Evolutionary conservation across 2,888 invertebrate genomes (phyloP), one percentile per base, ranked within the genome.

Genomic region (Cosmia trapezina): DNA sequence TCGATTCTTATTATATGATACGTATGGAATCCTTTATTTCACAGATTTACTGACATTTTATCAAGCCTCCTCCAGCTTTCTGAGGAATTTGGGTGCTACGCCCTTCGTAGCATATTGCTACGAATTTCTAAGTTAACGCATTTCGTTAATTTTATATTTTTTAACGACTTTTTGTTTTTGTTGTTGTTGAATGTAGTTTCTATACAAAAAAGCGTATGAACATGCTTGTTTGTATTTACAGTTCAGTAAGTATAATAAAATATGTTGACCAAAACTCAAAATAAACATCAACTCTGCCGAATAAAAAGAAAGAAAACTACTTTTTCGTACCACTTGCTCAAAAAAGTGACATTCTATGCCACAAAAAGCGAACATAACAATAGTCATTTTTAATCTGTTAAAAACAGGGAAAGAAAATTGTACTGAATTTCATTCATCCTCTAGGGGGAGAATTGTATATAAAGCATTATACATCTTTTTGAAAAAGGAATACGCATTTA

Each of bases 41-140:
- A 33, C 11, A 9, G n/a, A 47, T 65, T 11, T 5, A 28, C 4
- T n/a, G 7, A 54, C 54, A 22, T n/a, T 41, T 17, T 1, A 28
- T 41, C 14, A 37, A 54, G 2, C 14, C 9, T 41, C 12, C 17
- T 53, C 17, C 9, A 41, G 6, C 4, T n/a, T 33, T 22, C 19
- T 54, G 14, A 4, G 43, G 19, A 49, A 67, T 51, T 19, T 14
- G 17, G 33, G 33, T 65, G 41, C 47, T 56, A 57, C 56, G 56
- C 5, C 19, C 19, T 62, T 72, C 28, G 22, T 45, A 53, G 53
- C 45, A 74, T n/a, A 19, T 56, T 75, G 54, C 47, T 43, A 43
- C 54, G 33, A 73, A 43, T 22, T 49, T 76, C 17, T 47, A n/a
- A 41, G 3, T 12, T 47, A 8, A 28, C 6, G 11, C 12, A 9